Percentiles rank a stretch among this genome's conserved stretches.
Conservation (phyloP, 92 coral and sea anemone species). For the Meandrina meandrites region DNA sequence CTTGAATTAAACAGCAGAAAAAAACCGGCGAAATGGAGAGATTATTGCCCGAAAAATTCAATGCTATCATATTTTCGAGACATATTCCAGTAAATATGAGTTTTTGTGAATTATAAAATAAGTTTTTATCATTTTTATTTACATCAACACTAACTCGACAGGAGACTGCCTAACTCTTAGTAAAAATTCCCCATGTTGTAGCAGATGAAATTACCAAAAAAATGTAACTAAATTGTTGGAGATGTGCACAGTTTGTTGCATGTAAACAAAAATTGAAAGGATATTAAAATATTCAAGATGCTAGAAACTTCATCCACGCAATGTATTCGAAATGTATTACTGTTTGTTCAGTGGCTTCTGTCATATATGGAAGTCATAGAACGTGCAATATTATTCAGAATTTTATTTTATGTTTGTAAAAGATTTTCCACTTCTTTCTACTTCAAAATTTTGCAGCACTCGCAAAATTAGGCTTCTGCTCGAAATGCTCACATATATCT, state of each 20-base stretch:
- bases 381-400: not conserved
- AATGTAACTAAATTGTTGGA: not conserved
- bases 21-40: not conserved
- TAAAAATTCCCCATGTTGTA: not conserved
- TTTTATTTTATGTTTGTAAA: no score
- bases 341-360: not conserved
- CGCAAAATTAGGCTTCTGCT: no score
- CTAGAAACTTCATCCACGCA: not conserved
- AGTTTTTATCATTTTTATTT: not conserved
- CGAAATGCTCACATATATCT: no score
- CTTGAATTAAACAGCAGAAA: not conserved
- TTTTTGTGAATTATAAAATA: not conserved
- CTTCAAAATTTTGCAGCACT: no score
- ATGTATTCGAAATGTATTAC: no score
- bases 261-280: not conserved
- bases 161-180: not conserved
- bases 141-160: not conserved
- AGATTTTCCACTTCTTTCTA: no score
- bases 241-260: not conserved
- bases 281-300: not conserved
- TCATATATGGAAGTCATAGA: no score
- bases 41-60: not conserved
- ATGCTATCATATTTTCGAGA: not conserved
- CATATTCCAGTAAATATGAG: not conserved
- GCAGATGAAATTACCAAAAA: no score